These are phyloP conservation scores for Todiramphus saurophagus DNA, from an alignment of 2,113 vertebrate genomes.

Conservation along the genomic window DNA sequence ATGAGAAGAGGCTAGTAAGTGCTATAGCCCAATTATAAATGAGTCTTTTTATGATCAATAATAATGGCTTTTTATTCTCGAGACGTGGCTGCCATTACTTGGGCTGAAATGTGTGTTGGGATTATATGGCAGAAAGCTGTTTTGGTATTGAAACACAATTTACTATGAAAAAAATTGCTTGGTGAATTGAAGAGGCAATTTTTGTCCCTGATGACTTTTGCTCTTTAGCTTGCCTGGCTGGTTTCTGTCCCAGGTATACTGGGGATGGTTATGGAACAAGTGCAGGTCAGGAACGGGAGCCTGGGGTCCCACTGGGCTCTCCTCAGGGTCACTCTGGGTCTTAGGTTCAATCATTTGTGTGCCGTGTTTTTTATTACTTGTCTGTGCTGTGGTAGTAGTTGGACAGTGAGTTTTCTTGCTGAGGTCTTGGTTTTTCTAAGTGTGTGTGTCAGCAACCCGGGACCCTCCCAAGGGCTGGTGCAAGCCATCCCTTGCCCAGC, in stretches of 20 bases:
- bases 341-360: not conserved
- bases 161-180: not conserved
- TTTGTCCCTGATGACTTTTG: not conserved
- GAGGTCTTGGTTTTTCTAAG: not conserved
- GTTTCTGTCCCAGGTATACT: not conserved
- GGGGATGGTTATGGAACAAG: not conserved
- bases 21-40: not conserved
- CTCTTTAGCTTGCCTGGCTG: not conserved
- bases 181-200: not conserved
- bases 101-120: not conserved
- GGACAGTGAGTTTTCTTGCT: not conserved
- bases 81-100: not conserved
- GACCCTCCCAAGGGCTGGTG: not conserved
- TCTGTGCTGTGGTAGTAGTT: not conserved
- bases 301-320: fast-evolving
- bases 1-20: not conserved
- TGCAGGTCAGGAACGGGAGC: not conserved
- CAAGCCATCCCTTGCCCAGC: not conserved
- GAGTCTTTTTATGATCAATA: not conserved
- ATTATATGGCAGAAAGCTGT: not conserved
- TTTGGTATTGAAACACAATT: not conserved
- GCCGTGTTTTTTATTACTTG: not conserved
- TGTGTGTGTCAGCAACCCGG: not conserved
- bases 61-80: conserved; percentile 16
- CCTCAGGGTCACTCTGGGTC: fast-evolving